Percentiles rank a stretch among this genome's conserved stretches.
Evolutionary conservation across 2,888 invertebrate genomes (phyloP).

Genomic region (Trichopoda pennipes): DNA sequence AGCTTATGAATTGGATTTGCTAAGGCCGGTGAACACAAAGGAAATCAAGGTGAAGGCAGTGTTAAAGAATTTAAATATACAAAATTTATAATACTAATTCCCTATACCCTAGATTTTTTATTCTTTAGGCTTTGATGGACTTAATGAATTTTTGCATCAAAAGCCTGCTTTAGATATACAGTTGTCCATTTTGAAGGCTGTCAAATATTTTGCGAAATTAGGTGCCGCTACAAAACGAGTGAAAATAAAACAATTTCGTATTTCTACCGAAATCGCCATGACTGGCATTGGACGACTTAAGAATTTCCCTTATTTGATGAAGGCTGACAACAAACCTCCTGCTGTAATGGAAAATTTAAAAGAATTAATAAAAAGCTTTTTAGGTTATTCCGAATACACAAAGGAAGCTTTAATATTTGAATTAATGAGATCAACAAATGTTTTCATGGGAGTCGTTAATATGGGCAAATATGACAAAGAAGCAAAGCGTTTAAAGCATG

Average conservation of each 20-base stretch:
- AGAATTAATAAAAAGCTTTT: slow-evolving; percentile 66
- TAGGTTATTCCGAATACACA: slow-evolving; percentile 72
- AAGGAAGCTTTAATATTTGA: slow-evolving; percentile 75
- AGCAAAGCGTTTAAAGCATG: slow-evolving; percentile 63
- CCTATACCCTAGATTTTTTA: slow-evolving; percentile 70
- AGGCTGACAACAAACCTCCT: background rate
- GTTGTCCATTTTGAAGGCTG: slow-evolving; percentile 72
- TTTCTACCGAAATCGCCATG: slow-evolving; percentile 73
- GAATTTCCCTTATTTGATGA: slow-evolving; percentile 69
- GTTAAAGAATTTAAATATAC: too few species aligned
- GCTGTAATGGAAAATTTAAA: slow-evolving; percentile 27
- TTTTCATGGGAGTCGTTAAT: slow-evolving; percentile 71
- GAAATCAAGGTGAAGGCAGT: slow-evolving; percentile 79
- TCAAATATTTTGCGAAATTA: slow-evolving; percentile 70
- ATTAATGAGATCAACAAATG: slow-evolving; percentile 72
- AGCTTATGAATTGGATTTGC: slow-evolving; percentile 80
- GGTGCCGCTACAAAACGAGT: slow-evolving; percentile 69
- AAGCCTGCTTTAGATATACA: slow-evolving; percentile 72
- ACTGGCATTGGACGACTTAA: slow-evolving; percentile 69
- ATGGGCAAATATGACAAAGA: slow-evolving; percentile 70
- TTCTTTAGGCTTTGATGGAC: slow-evolving; percentile 71
- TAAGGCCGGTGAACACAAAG: slow-evolving; percentile 82
- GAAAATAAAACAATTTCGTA: slow-evolving; percentile 67
- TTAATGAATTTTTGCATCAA: slow-evolving; percentile 72
- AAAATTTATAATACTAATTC: background rate